Evolutionary conservation across 2,113 vertebrate species (phyloP).

Genomic region (Erythrocercus mccallii): DNA sequence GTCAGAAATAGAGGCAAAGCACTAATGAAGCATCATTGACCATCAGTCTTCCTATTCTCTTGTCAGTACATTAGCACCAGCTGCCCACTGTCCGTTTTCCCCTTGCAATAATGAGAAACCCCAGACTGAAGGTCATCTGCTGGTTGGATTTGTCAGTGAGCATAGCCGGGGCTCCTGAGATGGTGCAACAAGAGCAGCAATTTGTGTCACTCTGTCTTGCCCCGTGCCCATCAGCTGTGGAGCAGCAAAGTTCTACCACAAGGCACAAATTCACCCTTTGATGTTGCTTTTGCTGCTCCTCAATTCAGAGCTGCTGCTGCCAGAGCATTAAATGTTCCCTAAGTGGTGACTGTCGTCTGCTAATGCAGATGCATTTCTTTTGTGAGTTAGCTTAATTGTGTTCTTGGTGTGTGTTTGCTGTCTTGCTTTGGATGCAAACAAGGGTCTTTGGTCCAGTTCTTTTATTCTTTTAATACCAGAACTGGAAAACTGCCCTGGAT

Average conservation of each 20-base stretch:
- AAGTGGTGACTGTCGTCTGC: not conserved
- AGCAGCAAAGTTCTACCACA: not conserved
- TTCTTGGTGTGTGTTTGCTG: not conserved
- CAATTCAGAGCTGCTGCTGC: not conserved
- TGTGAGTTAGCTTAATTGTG: not conserved
- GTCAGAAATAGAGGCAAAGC: not conserved
- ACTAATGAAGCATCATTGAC: slow-evolving; percentile 2
- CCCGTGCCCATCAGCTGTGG: not conserved
- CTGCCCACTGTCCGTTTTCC: not conserved
- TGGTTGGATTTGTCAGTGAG: not conserved
- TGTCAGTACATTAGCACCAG: not conserved
- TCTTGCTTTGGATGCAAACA: not conserved
- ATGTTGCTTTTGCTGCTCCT: not conserved
- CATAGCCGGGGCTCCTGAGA: not conserved
- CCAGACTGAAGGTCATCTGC: not conserved
- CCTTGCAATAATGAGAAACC: not conserved
- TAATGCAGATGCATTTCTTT: slow-evolving; percentile 43
- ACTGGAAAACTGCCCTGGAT: not conserved
- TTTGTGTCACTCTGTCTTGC: not conserved
- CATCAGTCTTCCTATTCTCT: not conserved
- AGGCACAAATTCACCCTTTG: not conserved
- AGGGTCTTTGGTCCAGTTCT: not conserved
- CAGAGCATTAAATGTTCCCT: not conserved
- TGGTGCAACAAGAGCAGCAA: not conserved
- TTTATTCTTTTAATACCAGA: not conserved